Evolutionary conservation across 2,113 vertebrate genomes (phyloP).

Genomic region (Scophthalmus maximus): DNA sequence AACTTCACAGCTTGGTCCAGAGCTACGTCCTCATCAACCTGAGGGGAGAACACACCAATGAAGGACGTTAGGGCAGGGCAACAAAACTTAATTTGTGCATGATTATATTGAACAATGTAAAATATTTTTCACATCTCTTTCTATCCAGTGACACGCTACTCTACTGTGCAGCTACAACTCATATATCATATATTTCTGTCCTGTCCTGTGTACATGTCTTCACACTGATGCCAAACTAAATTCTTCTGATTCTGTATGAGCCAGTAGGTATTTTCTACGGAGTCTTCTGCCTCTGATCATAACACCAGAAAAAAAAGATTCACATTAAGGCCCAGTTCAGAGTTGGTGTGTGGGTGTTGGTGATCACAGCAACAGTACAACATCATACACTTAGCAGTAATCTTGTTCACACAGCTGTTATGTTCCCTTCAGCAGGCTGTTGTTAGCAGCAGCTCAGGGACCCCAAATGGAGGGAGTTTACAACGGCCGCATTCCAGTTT

Average conservation of each 20-base stretch:
- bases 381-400: slow-evolving; percentile 38
- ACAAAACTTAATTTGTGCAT: background rate
- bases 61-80: slow-evolving; percentile 11
- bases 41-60: slow-evolving; percentile 47
- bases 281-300: slow-evolving; percentile 19
- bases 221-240: background rate
- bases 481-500: slow-evolving; percentile 29
- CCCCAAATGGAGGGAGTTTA: slow-evolving; percentile 23
- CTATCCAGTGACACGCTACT: background rate
- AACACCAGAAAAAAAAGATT: slow-evolving; percentile 16
- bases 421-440: slow-evolving; percentile 34
- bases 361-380: slow-evolving; percentile 37
- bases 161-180: background rate
- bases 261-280: background rate
- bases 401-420: slow-evolving; percentile 47
- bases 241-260: slow-evolving; percentile 5
- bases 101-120: background rate
- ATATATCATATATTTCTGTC: background rate
- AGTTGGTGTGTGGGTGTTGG: slow-evolving; percentile 53
- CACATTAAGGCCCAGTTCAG: slow-evolving; percentile 16
- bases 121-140: background rate
- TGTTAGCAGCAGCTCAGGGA: slow-evolving; percentile 40
- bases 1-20: slow-evolving; percentile 98
- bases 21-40: slow-evolving; percentile 97
- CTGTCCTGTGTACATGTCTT: background rate